A percentile compares a stretch with the other conserved stretches of the same genome.
These are phyloP conservation scores for Orycteropus afer DNA, from an alignment of 2,113 vertebrate species.

Conservation along the genomic window DNA sequence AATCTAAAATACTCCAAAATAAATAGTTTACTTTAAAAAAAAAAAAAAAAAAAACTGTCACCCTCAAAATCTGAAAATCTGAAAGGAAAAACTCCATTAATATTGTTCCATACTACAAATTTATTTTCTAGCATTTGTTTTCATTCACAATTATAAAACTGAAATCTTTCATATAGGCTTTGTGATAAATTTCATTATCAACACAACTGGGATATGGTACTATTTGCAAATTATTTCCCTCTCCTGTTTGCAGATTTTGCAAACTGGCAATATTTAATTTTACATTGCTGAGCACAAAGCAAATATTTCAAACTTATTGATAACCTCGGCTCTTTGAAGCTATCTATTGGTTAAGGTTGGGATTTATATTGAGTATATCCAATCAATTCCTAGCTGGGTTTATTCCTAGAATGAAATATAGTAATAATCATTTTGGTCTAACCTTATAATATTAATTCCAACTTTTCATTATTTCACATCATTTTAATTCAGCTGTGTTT, in stretches of 20 bases:
- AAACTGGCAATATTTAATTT: not conserved
- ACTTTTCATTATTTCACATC: not conserved
- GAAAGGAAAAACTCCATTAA: not conserved
- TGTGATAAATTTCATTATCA: not conserved
- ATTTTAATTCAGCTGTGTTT: not conserved
- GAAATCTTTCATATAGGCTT: not conserved
- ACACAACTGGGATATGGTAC: not conserved
- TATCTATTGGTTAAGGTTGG: not conserved
- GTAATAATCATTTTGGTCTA: not conserved
- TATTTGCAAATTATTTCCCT: not conserved
- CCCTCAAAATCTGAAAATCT: not conserved
- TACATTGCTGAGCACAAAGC: not conserved
- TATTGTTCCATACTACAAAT: not conserved
- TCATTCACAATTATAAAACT: constrained; percentile 2
- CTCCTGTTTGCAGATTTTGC: not conserved
- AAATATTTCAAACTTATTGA: not conserved
- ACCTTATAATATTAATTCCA: not conserved
- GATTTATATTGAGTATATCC: not conserved
- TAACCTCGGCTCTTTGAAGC: not conserved
- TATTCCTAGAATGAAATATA: not conserved
- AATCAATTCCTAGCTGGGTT: not conserved
- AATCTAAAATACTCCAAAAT: not conserved
- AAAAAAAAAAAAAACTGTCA: not conserved
- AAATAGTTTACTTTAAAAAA: not conserved
- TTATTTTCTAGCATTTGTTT: not conserved